phyloP scores from a whole-genome alignment of 2,113 vertebrate genomes.

The Tupaia tana region DNA sequence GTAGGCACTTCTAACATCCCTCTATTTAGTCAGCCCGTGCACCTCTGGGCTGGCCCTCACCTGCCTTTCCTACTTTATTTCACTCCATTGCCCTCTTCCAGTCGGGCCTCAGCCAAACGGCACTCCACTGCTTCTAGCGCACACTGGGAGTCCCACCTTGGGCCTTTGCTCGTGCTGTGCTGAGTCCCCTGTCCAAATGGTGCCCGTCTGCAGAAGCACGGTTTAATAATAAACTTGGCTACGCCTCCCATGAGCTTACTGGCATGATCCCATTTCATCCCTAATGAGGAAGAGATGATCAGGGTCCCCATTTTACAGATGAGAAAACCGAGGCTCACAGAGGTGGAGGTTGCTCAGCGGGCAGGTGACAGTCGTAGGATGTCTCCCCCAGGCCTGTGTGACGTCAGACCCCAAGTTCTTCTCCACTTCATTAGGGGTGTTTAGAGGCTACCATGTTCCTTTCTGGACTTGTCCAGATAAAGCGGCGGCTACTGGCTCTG shows the following conservation, averaged over 20 bases:
- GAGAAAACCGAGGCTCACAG: background rate
- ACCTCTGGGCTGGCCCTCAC: background rate
- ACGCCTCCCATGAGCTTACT: background rate
- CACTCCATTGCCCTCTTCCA: background rate
- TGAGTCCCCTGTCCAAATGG: background rate
- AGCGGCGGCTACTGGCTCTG: background rate
- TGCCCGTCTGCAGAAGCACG: background rate
- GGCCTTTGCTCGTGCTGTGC: background rate
- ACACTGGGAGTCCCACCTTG: rapidly evolving
- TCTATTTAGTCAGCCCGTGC: background rate
- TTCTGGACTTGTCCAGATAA: background rate
- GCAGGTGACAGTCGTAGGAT: background rate
- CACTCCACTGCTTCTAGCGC: background rate
- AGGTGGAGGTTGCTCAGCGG: background rate
- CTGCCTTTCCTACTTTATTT: background rate
- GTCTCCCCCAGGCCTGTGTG: background rate
- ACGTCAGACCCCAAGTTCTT: background rate
- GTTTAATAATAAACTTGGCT: background rate
- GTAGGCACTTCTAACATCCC: background rate
- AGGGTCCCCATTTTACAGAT: background rate
- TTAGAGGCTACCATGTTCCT: background rate
- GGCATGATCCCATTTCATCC: background rate
- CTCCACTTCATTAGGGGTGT: background rate
- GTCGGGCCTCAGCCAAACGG: background rate
- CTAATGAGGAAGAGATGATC: background rate